Evolutionary conservation across 2,797 vertebrate species (phyloP).

Genomic region (Semaprochilodus insignis): DNA sequence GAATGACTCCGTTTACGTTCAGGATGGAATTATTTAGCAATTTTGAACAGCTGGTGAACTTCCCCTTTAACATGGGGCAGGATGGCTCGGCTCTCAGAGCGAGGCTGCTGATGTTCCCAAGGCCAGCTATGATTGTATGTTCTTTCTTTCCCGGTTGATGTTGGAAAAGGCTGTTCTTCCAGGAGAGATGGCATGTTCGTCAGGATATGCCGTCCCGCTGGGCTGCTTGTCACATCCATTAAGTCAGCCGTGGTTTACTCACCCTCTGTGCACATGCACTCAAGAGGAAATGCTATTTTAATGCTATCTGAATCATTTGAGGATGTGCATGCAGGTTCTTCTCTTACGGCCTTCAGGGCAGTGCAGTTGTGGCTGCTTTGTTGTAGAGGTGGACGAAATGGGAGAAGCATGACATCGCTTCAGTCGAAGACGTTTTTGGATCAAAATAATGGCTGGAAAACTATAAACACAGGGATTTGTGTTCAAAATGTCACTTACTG

Average conservation of each 20-base stretch:
- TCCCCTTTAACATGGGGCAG: not conserved
- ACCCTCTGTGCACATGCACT: not conserved
- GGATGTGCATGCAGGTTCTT: not conserved
- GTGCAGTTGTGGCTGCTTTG: not conserved
- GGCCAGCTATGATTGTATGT: no score
- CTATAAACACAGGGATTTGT: no score
- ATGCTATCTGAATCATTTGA: not conserved
- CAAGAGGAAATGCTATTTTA: slow-evolving; percentile 30
- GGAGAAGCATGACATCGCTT: no score
- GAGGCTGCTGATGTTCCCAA: not conserved
- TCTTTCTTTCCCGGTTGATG: not conserved
- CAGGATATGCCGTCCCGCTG: not conserved
- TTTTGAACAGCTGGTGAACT: no score
- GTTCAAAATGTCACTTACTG: no score
- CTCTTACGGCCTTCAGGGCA: not conserved
- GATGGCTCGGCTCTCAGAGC: not conserved
- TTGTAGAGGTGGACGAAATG: not conserved
- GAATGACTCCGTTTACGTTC: no score
- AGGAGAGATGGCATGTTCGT: no score
- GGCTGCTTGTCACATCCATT: slow-evolving; percentile 15
- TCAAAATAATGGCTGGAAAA: no score
- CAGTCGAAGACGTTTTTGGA: no score
- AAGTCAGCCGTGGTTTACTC: slow-evolving; percentile 2
- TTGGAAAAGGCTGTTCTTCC: not conserved
- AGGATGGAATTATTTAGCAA: no score